phyloP scores from a whole-genome alignment of 1,140 invertebrate genomes.

The Rhizoglyphus robini region DNA sequence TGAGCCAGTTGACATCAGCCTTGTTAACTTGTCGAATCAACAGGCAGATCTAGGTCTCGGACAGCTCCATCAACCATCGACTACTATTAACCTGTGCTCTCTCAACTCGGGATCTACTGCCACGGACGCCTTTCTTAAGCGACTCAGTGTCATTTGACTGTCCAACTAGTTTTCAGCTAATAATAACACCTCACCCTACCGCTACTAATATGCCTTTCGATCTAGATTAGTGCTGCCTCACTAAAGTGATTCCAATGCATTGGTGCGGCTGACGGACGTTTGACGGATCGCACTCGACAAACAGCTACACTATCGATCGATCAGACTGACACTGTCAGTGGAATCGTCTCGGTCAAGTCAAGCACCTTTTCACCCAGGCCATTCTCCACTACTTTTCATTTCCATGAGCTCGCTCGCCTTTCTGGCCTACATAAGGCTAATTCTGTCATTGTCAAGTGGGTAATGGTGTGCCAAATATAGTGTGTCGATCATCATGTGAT shows the following conservation, averaged over 20 bases:
- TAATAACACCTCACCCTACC: background rate
- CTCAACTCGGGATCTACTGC: background rate
- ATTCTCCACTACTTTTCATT: too few species aligned
- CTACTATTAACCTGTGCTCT: background rate
- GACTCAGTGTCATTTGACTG: background rate
- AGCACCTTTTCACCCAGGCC: background rate
- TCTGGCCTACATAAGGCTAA: too few species aligned
- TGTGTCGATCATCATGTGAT: background rate
- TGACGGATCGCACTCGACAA: background rate
- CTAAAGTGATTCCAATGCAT: background rate
- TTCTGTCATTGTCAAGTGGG: too few species aligned
- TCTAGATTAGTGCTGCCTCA: background rate
- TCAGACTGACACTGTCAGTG: background rate
- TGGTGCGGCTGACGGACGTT: background rate
- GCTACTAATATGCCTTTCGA: background rate
- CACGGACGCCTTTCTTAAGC: background rate
- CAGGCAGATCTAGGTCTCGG: background rate
- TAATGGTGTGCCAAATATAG: slow-evolving; percentile 10
- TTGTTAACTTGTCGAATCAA: background rate
- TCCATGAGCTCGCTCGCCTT: too few species aligned
- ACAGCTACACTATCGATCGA: background rate
- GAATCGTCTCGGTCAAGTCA: background rate
- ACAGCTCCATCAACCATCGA: background rate
- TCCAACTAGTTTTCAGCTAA: background rate
- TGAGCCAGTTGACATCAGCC: too few species aligned